phyloP scores from a whole-genome alignment of 2,888 invertebrate species.

The Trisateles emortualis region DNA sequence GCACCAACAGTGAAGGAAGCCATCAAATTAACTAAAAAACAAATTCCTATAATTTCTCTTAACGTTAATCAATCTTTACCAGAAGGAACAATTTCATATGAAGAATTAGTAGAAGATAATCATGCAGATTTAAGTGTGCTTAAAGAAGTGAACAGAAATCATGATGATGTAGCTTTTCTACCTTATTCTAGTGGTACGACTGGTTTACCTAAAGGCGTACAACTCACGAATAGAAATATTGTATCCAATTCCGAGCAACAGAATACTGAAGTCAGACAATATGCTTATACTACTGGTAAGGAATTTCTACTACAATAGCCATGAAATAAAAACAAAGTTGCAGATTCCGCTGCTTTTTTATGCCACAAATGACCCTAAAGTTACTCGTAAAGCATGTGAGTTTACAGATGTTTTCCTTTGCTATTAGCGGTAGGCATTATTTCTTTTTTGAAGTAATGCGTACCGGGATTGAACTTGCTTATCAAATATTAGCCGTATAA shows the following conservation, averaged over 20 bases:
- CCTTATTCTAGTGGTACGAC: constrained; percentile 96
- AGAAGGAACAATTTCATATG: constrained; percentile 86
- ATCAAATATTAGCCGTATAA: too few species aligned
- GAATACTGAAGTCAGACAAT: constrained; percentile 57
- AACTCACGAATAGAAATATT: constrained; percentile 87
- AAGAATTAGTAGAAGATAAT: constrained; percentile 83
- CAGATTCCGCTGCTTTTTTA: too few species aligned
- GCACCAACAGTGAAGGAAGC: constrained; percentile 79
- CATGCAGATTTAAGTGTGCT: constrained; percentile 80
- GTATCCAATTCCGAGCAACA: constrained; percentile 80
- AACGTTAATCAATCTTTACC: constrained; percentile 65
- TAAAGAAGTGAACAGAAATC: constrained; percentile 65
- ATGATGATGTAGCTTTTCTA: constrained; percentile 88
- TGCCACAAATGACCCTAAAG: too few species aligned
- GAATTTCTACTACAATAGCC: too few species aligned
- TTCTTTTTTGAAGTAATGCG: too few species aligned
- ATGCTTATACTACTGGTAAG: constrained; percentile 65
- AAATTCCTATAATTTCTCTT: constrained; percentile 82
- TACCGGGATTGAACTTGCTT: too few species aligned
- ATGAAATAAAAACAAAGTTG: too few species aligned
- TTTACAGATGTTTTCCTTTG: too few species aligned
- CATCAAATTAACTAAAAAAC: constrained; percentile 70
- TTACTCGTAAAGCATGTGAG: too few species aligned
- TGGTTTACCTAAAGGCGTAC: constrained; percentile 92
- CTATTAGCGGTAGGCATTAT: too few species aligned